Base-by-base conservation (phyloP, 1,140 invertebrate genomes). In the Drosophila sproati region DNA sequence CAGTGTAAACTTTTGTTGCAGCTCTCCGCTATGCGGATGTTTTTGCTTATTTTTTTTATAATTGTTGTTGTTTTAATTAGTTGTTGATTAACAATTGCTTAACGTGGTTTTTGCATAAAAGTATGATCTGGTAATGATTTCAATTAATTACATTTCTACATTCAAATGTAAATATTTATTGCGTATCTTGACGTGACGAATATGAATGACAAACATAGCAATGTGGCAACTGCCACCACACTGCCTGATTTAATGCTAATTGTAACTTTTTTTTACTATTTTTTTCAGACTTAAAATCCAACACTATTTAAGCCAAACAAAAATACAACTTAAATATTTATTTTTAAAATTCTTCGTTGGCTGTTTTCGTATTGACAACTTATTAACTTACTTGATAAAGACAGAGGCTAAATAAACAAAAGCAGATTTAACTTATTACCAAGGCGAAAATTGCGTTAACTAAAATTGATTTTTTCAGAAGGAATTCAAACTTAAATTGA, bases 81-180 rank as follows among this genome's bases (percentile, higher is more conserved):
- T 10, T n/a, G n/a, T 10, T 67, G 41, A 51, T 59, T 57, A 68
- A 48, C 54, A 56, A 50, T 50, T 59, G 45, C 32, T 67, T n/a
- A 66, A 34, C 31, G 41, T 29, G n/a, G 1, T 37, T 31, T 51
- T 63, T 43, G 43, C 6, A 10, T 5, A 28, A 32, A 31, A 4
- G n/a, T 35, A 39, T 12, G 12, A 52, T 12, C 32, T 51, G 2
- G 29, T 31, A 48, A 35, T 28, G 20, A 3, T 4, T n/a, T 2
- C 3, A 31, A 57, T 6, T 6, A 43, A 5, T 41, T 29, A 43
- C 5, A 29, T 5, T 2, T 31, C 2, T 41, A 41, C 3, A 8
- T 32, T 20, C 20, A 20, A 20, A 41, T 3, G 10, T 41, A 39
- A 39, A 39, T 39, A 39, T 39, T 20, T 20, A 20, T 20, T 20